Conservation (phyloP, 1,140 invertebrate species). For the Drosophila sturtevanti region DNA sequence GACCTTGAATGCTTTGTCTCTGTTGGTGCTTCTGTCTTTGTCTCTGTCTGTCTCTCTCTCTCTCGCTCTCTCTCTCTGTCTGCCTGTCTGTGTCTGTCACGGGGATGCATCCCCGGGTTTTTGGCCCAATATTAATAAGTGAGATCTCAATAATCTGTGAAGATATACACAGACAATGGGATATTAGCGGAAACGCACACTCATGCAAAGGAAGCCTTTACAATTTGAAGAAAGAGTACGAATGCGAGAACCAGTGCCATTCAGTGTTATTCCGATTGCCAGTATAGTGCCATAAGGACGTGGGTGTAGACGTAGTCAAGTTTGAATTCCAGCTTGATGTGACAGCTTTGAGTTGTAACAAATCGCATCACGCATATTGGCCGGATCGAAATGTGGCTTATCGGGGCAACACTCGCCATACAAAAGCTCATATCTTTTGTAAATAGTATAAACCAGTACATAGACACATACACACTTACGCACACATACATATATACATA, state of each 20-base stretch:
- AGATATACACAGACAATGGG: slow-evolving; percentile 17
- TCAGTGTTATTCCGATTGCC: background rate
- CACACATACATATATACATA: background rate
- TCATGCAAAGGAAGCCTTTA: slow-evolving; percentile 12
- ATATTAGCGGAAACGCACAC: slow-evolving; percentile 14
- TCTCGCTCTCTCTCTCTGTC: too few relatives aligned
- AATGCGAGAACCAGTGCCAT: background rate
- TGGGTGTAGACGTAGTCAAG: slow-evolving; percentile 5
- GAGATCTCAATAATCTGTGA: slow-evolving; percentile 23
- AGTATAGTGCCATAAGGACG: background rate
- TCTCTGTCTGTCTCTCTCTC: background rate
- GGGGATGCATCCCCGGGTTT: slow-evolving; percentile 4
- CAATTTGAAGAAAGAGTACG: slow-evolving; percentile 1
- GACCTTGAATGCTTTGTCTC: background rate
- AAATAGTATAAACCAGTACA: too few relatives aligned
- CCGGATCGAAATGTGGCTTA: background rate
- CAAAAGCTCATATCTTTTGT: background rate
- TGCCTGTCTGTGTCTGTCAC: background rate
- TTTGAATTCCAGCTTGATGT: slow-evolving; percentile 12
- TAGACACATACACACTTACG: background rate
- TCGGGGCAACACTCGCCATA: background rate
- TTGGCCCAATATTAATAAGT: slow-evolving; percentile 36
- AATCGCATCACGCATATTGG: background rate
- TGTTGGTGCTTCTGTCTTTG: background rate
- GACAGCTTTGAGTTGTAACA: background rate